These are phyloP conservation scores for Diachasma alloeum DNA, from an alignment of 1,140 invertebrate species.

Conservation along the genomic window DNA sequence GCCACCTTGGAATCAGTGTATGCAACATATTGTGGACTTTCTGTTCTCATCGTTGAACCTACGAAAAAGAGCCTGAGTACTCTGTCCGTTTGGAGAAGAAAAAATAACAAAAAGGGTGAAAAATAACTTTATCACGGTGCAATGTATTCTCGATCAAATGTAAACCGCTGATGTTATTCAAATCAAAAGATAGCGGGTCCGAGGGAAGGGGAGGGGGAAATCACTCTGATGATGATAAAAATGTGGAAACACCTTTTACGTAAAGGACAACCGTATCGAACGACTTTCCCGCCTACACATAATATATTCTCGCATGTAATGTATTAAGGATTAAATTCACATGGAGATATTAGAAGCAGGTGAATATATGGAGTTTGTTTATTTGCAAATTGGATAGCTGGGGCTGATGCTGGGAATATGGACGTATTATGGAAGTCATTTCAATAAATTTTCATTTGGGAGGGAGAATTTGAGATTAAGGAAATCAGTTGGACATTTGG, in stretches of 20 bases:
- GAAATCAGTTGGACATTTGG: no score
- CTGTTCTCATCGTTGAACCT: constrained; percentile 28
- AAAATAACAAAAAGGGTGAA: background rate
- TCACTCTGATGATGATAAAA: constrained; percentile 5
- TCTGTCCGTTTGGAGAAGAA: background rate
- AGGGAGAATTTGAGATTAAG: no score
- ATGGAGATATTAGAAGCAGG: constrained; percentile 6
- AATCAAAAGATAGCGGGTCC: background rate
- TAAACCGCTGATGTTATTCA: constrained; percentile 1
- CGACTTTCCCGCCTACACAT: constrained; percentile 26
- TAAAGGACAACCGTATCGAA: constrained; percentile 26
- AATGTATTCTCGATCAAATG: background rate
- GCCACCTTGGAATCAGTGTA: constrained; percentile 12
- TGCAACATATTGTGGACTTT: constrained; percentile 16
- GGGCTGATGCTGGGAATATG: no score
- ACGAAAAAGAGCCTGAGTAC: constrained; percentile 10
- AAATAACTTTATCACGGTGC: background rate
- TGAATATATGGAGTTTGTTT: constrained; percentile 1
- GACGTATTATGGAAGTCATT: no score
- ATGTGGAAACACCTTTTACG: constrained; percentile 22
- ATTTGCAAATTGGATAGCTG: no score
- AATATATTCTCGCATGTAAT: constrained; percentile 6
- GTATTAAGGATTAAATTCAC: background rate
- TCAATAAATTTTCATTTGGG: no score
- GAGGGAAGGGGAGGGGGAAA: background rate